Base-by-base conservation (phyloP, 1,140 invertebrate genomes). In the Meloidogyne exigua region DNA sequence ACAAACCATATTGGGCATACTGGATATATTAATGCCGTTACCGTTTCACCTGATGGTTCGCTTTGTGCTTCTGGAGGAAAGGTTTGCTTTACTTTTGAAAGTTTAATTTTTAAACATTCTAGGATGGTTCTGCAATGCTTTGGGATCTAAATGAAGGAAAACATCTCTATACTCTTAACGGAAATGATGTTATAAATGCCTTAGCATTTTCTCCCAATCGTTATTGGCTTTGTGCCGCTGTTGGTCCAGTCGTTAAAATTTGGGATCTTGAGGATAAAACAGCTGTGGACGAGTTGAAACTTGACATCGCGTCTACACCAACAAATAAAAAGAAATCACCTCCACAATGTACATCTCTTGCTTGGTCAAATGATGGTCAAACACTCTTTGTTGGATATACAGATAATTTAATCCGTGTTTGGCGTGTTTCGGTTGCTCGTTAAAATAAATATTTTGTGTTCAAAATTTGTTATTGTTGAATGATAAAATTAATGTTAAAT, bases 121-220 rank as follows among this genome's bases (percentile, higher is more conserved):
- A 92, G 92, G 97, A 99, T 90, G 95, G 94, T 89, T 95, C 96
- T 90, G 96, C 96, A 12, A 97, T 99, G 95, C 89, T 99, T 68
- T 99, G 96, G 96, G 97, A 99, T 89, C 90, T 99, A 83, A 99
- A 99, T 90, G 97, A 99, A 88, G 95, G 95, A 89, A 99, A 99
- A 89, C 96, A 99, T 89, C 90, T 99, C 84, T 97, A 99, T 90
- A 99, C 96, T 39, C 90, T 99, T 81, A 95, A 98, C 86, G 96
- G 98, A 88, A 96, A 95, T 89, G 96, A 98, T 85, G 94, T 95
- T 87, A 98, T 99, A 89, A 98, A 95, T 85, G 93, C 96, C 10
- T 90, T 99, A 80, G 95, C 94, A 91, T 99, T 99, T 92, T 97
- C 94, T 83, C 97, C 97, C 68, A 99, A 99, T 90, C 92, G 97